A percentile compares a stretch with the other conserved stretches of the same genome.
These are phyloP conservation scores for Malacosoma neustria DNA, from an alignment of 2,888 invertebrate species.

Conservation along the genomic window DNA sequence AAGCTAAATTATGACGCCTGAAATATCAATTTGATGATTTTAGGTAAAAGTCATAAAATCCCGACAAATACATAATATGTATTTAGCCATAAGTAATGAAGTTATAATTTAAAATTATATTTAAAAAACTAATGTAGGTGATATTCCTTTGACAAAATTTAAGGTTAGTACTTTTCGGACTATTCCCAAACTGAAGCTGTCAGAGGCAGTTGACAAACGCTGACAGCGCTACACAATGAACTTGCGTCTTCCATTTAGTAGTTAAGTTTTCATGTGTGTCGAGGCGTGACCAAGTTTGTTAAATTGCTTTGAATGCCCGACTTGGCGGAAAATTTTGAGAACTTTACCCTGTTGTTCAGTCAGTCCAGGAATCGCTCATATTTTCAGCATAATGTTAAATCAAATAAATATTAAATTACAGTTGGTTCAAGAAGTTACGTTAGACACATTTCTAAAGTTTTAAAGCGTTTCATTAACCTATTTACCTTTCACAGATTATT, in stretches of 20 bases:
- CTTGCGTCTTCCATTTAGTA: conserved; percentile 14
- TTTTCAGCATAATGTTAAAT: background rate
- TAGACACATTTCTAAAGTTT: no score
- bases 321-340: background rate
- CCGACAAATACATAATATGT: no score
- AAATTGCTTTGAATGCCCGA: conserved; percentile 6
- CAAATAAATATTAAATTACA: no score
- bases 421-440: no score
- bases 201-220: background rate
- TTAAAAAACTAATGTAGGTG: no score
- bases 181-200: background rate
- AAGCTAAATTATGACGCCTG: no score
- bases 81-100: no score
- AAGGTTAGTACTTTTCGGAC: background rate
- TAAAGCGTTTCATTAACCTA: no score
- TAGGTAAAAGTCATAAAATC: no score
- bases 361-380: background rate
- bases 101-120: no score
- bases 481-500: no score
- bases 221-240: background rate
- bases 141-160: background rate
- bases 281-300: conserved; percentile 15
- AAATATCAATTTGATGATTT: no score
- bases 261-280: conserved; percentile 13
- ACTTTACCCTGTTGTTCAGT: background rate